phyloP scores from a whole-genome alignment of 2,113 vertebrate genomes.

The Saccopteryx leptura region DNA sequence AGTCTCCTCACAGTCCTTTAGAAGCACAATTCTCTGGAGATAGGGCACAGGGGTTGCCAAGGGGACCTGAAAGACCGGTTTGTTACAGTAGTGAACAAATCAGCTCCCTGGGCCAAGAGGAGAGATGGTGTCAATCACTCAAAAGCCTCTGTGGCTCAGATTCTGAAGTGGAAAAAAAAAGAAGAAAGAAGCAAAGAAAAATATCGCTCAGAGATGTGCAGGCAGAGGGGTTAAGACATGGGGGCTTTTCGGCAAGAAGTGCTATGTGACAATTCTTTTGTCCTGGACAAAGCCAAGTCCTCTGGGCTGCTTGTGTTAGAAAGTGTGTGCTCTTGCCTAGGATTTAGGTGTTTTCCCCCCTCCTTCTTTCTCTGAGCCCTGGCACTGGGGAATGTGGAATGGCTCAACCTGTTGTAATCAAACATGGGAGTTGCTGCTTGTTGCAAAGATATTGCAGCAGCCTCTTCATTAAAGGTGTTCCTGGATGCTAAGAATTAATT shows the following conservation, averaged over 20 bases:
- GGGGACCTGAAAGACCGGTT: slow-evolving; percentile 87
- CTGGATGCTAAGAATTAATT: slow-evolving; percentile 75
- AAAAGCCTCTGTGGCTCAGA: slow-evolving; percentile 45
- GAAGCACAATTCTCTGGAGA: slow-evolving; percentile 69
- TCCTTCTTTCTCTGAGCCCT: slow-evolving; percentile 74
- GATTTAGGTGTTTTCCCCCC: slow-evolving; percentile 39
- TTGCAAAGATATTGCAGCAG: slow-evolving; percentile 91
- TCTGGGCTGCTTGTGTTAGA: neutral
- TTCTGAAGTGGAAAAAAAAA: slow-evolving; percentile 40
- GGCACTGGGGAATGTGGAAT: slow-evolving; percentile 88
- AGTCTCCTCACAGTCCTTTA: slow-evolving; percentile 69
- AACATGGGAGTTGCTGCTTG: slow-evolving; percentile 87
- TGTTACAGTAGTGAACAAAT: slow-evolving; percentile 83
- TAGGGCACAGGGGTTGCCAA: slow-evolving; percentile 57
- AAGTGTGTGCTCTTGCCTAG: slow-evolving; percentile 75
- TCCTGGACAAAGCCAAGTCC: slow-evolving; percentile 11
- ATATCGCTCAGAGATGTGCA: slow-evolving; percentile 65
- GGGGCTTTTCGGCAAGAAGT: slow-evolving; percentile 60
- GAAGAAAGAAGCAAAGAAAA: slow-evolving; percentile 83
- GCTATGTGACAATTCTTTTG: neutral
- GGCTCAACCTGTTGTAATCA: slow-evolving; percentile 90
- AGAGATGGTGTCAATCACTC: slow-evolving; percentile 78
- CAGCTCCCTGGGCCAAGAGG: slow-evolving; percentile 77
- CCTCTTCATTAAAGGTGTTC: slow-evolving; percentile 86
- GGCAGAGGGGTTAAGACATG: slow-evolving; percentile 64